phyloP scores from a whole-genome alignment of 2,797 vertebrate species.

The Saxicola maurus region DNA sequence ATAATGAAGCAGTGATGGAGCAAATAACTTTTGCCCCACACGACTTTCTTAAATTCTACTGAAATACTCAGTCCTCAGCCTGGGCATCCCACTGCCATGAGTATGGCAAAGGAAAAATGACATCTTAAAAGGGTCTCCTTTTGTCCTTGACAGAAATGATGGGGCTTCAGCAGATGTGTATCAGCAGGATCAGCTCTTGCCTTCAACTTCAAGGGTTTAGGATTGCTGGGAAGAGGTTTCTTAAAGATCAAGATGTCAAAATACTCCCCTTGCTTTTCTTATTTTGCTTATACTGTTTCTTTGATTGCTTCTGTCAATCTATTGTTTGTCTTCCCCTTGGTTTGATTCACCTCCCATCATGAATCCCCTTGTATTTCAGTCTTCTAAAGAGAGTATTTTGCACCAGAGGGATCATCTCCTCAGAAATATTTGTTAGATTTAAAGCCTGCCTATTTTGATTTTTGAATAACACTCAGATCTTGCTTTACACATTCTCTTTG shows the following conservation, averaged over 20 bases:
- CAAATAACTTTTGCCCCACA: neutral
- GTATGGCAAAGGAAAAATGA: neutral
- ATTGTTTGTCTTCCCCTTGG: neutral
- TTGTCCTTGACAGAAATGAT: no score
- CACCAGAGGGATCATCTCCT: neutral
- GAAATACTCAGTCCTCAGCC: neutral
- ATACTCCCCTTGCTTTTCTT: neutral
- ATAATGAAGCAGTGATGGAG: neutral
- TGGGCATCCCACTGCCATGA: neutral
- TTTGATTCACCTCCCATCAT: conserved; percentile 3
- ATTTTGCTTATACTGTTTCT: neutral
- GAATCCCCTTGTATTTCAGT: neutral
- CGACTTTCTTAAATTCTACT: neutral
- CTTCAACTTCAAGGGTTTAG: neutral
- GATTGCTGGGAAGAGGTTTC: neutral
- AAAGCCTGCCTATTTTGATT: neutral
- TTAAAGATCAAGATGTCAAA: neutral
- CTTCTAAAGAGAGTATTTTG: neutral
- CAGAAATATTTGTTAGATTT: neutral
- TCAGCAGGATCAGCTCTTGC: neutral
- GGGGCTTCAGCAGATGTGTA: neutral
- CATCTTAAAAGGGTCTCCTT: neutral
- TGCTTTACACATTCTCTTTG: neutral
- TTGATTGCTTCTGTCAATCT: neutral
- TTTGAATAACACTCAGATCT: neutral